Evolutionary conservation across 1,140 invertebrate genomes (phyloP), one percentile per base, ranked within the genome.

Genomic region (Aphelenchoides fujianensis): DNA sequence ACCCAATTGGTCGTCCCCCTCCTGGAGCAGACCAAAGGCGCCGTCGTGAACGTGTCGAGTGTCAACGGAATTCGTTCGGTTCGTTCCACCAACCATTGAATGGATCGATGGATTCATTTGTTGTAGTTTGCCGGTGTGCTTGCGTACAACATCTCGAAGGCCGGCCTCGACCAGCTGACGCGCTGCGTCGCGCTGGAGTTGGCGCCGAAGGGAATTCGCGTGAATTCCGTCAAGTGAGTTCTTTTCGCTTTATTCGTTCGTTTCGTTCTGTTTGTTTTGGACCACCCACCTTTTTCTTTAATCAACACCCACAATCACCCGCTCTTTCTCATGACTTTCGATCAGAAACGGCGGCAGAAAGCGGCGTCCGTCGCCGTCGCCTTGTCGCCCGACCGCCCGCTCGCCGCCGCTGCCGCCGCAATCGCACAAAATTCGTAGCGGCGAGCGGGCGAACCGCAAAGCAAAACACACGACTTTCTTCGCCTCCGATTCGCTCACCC

Each of bases 11-110:
- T 91, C 35, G 90, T 91, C 0, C 93, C 93, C 0, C 88, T 94
- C 85, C 85, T 97, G 9, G 86, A 92, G 2, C 88, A 90, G 84
- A 89, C 90, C 0, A 91, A 92, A 85, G 92, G 92, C 30, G 91
- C 89, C 73, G 90, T 94, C 77, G 91, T 96, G 0, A 95, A 95
- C 84, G 90, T 95, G 0, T 95, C 93, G 1, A 95, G 92, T 84
- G 91, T 95, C 0, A 90, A 89, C 81, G 93, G 92, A 28, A 86
- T 92, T 2, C 85, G 92, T 81, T 89, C 92, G 0, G 88, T 88
- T 85, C 85, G 85, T 79, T n/a, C 1, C 35, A 23, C 52, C 52
- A 2, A 23, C 12, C n/a, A 36, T 12, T 66, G 34, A 30, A 36
- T 66, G 12, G 27, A 19, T 66, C 16, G 27, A 41, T 53, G 35